phyloP scores from a whole-genome alignment of 2,888 invertebrate species.

The Baccha elongata region DNA sequence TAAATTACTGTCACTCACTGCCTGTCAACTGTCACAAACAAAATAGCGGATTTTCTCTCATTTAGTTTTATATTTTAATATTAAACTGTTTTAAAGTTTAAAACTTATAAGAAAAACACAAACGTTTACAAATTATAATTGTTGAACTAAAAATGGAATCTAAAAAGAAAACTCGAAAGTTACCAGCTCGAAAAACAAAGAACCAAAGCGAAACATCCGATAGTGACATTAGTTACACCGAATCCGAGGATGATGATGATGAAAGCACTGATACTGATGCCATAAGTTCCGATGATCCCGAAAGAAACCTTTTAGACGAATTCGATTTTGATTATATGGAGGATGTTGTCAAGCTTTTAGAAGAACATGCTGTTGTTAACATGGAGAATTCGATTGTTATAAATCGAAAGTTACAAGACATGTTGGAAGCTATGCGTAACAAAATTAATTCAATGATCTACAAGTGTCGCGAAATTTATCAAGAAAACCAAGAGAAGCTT shows the following conservation, averaged over 20 bases:
- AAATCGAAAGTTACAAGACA: conserved; percentile 48
- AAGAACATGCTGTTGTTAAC: conserved; percentile 45
- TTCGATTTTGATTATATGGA: conserved; percentile 33
- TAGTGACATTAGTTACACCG: conserved; percentile 21
- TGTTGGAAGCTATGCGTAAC: conserved; percentile 23
- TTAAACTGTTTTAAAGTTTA: no score
- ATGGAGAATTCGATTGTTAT: conserved; percentile 50
- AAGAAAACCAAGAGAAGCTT: conserved; percentile 46
- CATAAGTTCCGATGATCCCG: neutral
- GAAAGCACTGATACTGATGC: neutral
- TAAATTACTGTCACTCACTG: no score
- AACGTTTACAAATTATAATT: neutral
- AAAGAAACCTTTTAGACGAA: conserved; percentile 13
- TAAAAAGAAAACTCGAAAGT: conserved; percentile 2
- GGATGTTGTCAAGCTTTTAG: conserved; percentile 33
- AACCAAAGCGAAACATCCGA: conserved; percentile 13
- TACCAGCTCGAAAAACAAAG: neutral
- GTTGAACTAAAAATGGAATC: neutral
- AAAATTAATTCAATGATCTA: conserved; percentile 49
- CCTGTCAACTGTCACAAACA: no score
- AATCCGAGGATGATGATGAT: neutral
- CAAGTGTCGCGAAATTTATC: conserved; percentile 53
- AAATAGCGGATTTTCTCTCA: no score
- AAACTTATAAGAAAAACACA: no score
- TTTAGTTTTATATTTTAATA: no score